Percentiles rank a stretch among this genome's conserved stretches.
These are phyloP conservation scores for Cybosia mesomella DNA, from an alignment of 2,888 invertebrate species.

Conservation along the genomic window DNA sequence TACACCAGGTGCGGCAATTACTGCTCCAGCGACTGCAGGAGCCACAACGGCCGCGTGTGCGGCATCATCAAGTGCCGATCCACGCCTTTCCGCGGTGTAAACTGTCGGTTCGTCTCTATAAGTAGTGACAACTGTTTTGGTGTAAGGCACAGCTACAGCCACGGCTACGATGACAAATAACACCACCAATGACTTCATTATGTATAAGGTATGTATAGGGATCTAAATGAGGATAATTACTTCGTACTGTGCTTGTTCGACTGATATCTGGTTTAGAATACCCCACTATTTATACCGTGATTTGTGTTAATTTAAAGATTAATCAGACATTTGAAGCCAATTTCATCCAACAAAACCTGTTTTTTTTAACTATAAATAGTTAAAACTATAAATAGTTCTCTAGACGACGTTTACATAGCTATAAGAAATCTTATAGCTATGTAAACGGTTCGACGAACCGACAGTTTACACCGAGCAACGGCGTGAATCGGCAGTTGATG, in stretches of 20 bases:
- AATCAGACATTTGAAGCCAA: background rate
- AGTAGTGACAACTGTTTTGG: slow-evolving; percentile 52
- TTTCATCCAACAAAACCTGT: background rate
- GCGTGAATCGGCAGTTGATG: slow-evolving; percentile 52
- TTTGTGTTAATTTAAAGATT: background rate
- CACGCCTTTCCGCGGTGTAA: background rate
- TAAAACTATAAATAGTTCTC: background rate
- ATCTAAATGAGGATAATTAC: slow-evolving; percentile 66
- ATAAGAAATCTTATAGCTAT: no score
- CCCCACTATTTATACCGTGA: slow-evolving; percentile 72
- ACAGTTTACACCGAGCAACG: no score
- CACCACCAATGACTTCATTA: slow-evolving; percentile 79
- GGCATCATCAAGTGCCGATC: slow-evolving; percentile 61
- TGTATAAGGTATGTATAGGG: slow-evolving; percentile 73
- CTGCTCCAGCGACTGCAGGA: background rate
- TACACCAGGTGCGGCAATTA: slow-evolving; percentile 48
- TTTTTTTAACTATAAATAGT: background rate
- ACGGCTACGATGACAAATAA: slow-evolving; percentile 70
- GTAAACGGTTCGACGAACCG: no score
- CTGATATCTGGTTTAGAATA: slow-evolving; percentile 62
- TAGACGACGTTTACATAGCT: no score
- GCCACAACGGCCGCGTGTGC: slow-evolving; percentile 50
- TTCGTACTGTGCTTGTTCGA: slow-evolving; percentile 68
- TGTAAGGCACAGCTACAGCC: slow-evolving; percentile 61
- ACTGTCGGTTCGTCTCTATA: slow-evolving; percentile 24